A percentile compares a stretch with the other conserved stretches of the same genome.
These are phyloP conservation scores for Callaeas wilsoni DNA, from an alignment of 2,113 vertebrate genomes.

Conservation along the genomic window DNA sequence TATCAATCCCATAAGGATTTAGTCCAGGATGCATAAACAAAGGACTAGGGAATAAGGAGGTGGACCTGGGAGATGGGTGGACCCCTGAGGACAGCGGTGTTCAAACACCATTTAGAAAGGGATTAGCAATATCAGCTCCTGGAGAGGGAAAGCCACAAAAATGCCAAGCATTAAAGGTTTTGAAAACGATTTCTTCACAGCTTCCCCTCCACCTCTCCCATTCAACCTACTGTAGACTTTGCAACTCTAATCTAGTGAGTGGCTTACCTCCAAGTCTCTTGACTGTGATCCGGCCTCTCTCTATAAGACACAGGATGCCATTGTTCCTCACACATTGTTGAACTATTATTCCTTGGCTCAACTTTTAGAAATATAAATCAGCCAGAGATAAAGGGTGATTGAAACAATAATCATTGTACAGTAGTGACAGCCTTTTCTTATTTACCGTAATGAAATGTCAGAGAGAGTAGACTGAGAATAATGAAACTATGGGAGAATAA, in stretches of 20 bases:
- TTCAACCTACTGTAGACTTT: neutral
- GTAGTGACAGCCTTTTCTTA: neutral
- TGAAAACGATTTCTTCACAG: slow-evolving; percentile 11
- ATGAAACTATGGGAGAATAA: neutral
- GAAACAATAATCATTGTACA: neutral
- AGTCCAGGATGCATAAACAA: slow-evolving; percentile 33
- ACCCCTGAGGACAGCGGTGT: neutral
- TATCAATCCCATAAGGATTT: slow-evolving; percentile 38
- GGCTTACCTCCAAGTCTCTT: slow-evolving; percentile 47
- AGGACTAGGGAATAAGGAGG: slow-evolving; percentile 22
- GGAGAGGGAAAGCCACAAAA: slow-evolving; percentile 21
- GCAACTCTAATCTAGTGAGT: slow-evolving; percentile 21
- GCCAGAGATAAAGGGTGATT: neutral
- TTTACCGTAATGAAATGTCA: neutral
- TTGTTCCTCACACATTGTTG: slow-evolving; percentile 8
- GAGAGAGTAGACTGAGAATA: neutral
- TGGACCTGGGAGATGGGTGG: neutral
- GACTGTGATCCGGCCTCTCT: neutral
- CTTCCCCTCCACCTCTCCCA: neutral
- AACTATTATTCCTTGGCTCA: neutral
- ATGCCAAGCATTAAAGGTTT: neutral
- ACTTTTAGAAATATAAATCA: neutral
- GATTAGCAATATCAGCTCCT: slow-evolving; percentile 36
- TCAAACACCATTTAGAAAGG: slow-evolving; percentile 40
- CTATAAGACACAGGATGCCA: neutral